phyloP scores from a whole-genome alignment of 2,797 vertebrate genomes.

The Sebastes trivittatus region DNA sequence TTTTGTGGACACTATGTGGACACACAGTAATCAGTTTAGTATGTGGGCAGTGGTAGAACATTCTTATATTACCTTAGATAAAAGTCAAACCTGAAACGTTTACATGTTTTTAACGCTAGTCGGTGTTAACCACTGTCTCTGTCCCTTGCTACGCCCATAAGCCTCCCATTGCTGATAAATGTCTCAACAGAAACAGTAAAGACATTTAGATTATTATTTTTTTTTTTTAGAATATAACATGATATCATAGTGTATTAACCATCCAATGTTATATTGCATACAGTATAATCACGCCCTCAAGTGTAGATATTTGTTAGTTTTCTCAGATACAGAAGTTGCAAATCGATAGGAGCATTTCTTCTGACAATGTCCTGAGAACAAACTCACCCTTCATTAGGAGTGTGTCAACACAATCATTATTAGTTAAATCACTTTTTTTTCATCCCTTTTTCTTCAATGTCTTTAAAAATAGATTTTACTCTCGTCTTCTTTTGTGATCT shows the following conservation, averaged over 20 bases:
- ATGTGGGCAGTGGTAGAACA: slow-evolving; percentile 11
- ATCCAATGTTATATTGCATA: slow-evolving; percentile 84
- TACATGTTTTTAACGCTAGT: slow-evolving; percentile 46
- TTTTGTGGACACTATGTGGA: slow-evolving; percentile 38
- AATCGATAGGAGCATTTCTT: slow-evolving; percentile 8
- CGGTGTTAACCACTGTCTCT: slow-evolving; percentile 35
- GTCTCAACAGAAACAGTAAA: slow-evolving; percentile 21
- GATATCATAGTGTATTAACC: slow-evolving; percentile 72
- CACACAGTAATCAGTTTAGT: slow-evolving; percentile 20
- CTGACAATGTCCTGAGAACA: slow-evolving; percentile 20
- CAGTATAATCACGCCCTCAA: slow-evolving; percentile 16
- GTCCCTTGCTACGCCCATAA: not conserved
- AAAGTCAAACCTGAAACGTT: slow-evolving; percentile 38
- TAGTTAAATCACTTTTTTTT: not conserved
- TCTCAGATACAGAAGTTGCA: not conserved
- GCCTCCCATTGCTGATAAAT: slow-evolving; percentile 24
- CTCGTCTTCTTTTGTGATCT: slow-evolving; percentile 59
- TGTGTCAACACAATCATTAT: slow-evolving; percentile 55
- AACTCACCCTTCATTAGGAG: slow-evolving; percentile 9
- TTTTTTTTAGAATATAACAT: slow-evolving; percentile 18
- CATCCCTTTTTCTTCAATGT: slow-evolving; percentile 52
- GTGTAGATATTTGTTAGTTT: slow-evolving; percentile 1
- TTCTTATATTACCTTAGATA: slow-evolving; percentile 13
- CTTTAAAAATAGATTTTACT: slow-evolving; percentile 70
- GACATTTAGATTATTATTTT: slow-evolving; percentile 9